Evolutionary conservation across 1,140 invertebrate genomes (phyloP).

Genomic region (Drosophila bocqueti): DNA sequence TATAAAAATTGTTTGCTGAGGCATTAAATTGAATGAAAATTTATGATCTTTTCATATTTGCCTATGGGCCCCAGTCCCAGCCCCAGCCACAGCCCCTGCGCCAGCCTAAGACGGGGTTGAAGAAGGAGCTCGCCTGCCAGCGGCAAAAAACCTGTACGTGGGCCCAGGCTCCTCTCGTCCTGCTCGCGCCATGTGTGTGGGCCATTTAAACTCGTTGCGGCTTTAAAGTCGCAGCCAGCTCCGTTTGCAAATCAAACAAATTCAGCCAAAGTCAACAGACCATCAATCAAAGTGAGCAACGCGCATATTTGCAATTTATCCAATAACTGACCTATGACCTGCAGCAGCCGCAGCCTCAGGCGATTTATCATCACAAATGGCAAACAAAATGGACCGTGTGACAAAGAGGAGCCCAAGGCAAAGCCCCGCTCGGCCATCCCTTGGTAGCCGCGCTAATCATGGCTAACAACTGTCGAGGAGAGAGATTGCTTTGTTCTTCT

Average conservation of each 20-base stretch:
- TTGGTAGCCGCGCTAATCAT: constrained; percentile 64
- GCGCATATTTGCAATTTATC: constrained; percentile 52
- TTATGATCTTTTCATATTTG: constrained; percentile 84
- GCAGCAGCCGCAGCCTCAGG: constrained; percentile 36
- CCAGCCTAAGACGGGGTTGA: constrained; percentile 3
- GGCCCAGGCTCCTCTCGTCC: background rate
- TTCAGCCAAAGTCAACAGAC: constrained; percentile 58
- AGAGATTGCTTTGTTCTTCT: constrained; percentile 27
- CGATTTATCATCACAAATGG: constrained; percentile 74
- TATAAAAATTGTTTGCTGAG: constrained; percentile 84
- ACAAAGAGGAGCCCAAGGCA: constrained; percentile 47
- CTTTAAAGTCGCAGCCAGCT: constrained; percentile 56
- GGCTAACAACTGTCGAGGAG: constrained; percentile 38
- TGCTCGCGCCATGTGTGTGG: constrained; percentile 29
- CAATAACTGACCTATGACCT: constrained; percentile 74
- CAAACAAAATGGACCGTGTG: constrained; percentile 71
- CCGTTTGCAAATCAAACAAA: constrained; percentile 63
- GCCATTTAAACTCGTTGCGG: constrained; percentile 39
- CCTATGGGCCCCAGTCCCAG: constrained; percentile 52
- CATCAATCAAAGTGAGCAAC: constrained; percentile 72
- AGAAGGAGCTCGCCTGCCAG: constrained; percentile 48
- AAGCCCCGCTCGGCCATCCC: constrained; percentile 19
- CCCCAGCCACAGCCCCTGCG: constrained; percentile 5
- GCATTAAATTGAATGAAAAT: constrained; percentile 85
- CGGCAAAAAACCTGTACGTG: constrained; percentile 48